Percentiles rank a stretch among this genome's conserved stretches.
Conservation (phyloP, 2,888 invertebrate species). For the Ennomos erosarius region DNA sequence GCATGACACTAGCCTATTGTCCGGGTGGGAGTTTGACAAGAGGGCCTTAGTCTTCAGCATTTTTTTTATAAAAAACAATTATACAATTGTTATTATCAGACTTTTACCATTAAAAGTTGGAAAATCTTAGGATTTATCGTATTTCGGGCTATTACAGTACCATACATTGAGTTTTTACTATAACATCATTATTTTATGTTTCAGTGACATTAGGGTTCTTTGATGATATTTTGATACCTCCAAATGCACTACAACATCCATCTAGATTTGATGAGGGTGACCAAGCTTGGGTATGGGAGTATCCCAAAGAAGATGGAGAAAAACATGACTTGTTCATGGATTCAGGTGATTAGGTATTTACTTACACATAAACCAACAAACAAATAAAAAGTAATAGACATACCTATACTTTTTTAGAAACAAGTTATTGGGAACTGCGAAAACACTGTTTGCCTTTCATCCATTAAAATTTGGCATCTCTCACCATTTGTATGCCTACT, state of each 20-base stretch:
- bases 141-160: too few relatives aligned
- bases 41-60: too few relatives aligned
- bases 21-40: too few relatives aligned
- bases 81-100: too few relatives aligned
- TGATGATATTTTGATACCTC: conserved; percentile 97
- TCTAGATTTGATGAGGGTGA: conserved; percentile 96
- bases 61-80: too few relatives aligned
- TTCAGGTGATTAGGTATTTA: conserved; percentile 82
- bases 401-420: neutral
- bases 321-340: conserved; percentile 98
- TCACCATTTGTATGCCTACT: too few relatives aligned
- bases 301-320: conserved; percentile 92
- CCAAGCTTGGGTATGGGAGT: conserved; percentile 99
- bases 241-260: conserved; percentile 96
- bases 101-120: too few relatives aligned
- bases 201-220: conserved; percentile 97
- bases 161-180: too few relatives aligned
- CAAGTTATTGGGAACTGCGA: neutral
- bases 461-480: too few relatives aligned
- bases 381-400: neutral
- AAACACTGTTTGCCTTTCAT: too few relatives aligned
- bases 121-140: too few relatives aligned
- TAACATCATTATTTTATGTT: conserved; percentile 49
- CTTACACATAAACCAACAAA: neutral
- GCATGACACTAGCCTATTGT: too few relatives aligned